phyloP scores from a whole-genome alignment of 2,113 vertebrate genomes.

The Brachyhypopomus gauderio region DNA sequence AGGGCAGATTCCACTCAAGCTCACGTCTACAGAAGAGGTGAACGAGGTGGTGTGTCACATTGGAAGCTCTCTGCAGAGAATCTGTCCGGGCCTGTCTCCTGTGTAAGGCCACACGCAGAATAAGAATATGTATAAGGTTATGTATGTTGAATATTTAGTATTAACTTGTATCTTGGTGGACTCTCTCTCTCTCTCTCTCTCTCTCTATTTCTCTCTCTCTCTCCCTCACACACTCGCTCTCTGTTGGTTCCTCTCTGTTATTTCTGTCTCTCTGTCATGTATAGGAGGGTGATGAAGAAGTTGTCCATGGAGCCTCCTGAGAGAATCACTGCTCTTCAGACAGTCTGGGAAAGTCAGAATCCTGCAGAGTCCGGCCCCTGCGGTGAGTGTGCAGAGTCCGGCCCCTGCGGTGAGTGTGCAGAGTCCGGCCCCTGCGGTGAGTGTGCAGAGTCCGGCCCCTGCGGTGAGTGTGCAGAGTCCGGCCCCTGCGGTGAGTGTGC shows the following conservation, averaged over 20 bases:
- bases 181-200: not conserved
- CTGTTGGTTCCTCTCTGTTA: not conserved
- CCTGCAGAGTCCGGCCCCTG: conserved; percentile 90
- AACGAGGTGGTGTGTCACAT: conserved; percentile 90
- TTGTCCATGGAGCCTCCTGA: conserved; percentile 91
- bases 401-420: conserved; percentile 88
- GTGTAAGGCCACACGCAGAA: conserved; percentile 74
- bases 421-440: conserved; percentile 95
- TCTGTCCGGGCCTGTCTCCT: conserved; percentile 89
- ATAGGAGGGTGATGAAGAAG: conserved; percentile 93
- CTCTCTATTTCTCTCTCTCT: conserved; percentile 16
- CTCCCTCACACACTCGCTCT: not conserved
- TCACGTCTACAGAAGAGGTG: conserved; percentile 86
- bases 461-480: conserved; percentile 87
- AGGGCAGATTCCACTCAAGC: conserved; percentile 85
- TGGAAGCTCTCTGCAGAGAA: conserved; percentile 86
- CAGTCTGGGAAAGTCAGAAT: conserved; percentile 90
- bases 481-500: conserved; percentile 93
- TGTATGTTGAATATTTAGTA: not conserved
- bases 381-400: conserved; percentile 87
- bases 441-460: conserved; percentile 87
- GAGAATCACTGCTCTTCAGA: conserved; percentile 83
- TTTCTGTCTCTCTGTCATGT: conserved; percentile 31
- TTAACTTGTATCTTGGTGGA: not conserved
- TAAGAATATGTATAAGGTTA: not conserved